Percentiles rank a stretch among this genome's conserved stretches.
Conservation (phyloP, 1,140 invertebrate species). For the Apis cerana region DNA sequence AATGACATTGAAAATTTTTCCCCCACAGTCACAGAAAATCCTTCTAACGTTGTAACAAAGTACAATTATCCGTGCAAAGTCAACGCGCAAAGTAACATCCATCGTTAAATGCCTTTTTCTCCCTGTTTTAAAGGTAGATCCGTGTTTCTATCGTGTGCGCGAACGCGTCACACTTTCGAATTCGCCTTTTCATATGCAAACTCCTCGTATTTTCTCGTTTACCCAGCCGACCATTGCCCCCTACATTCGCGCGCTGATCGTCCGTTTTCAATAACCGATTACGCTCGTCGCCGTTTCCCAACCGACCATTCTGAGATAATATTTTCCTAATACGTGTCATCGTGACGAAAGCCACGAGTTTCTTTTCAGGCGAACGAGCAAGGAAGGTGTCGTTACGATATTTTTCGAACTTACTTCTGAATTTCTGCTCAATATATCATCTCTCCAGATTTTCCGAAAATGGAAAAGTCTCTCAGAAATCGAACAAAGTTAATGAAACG, state of each 20-base stretch:
- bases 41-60: not conserved
- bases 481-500: too few relatives aligned
- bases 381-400: too few relatives aligned
- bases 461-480: too few relatives aligned
- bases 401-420: too few relatives aligned
- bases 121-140: not conserved
- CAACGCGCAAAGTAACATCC: not conserved
- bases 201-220: not conserved
- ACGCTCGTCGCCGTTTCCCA: not conserved
- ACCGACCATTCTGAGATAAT: not conserved
- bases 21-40: not conserved
- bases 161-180: slow-evolving; percentile 1
- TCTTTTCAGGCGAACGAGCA: too few relatives aligned
- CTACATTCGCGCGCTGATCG: slow-evolving; percentile 3
- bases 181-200: slow-evolving; percentile 31
- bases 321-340: too few relatives aligned
- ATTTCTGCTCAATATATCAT: too few relatives aligned
- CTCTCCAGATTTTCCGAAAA: too few relatives aligned
- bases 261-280: slow-evolving; percentile 8
- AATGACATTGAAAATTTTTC: not conserved
- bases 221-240: not conserved
- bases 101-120: not conserved
- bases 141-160: slow-evolving; percentile 14
- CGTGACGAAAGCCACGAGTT: too few relatives aligned
- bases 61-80: slow-evolving; percentile 6